Evolutionary conservation across 2,888 invertebrate species (phyloP), one percentile per base, ranked within the genome.

Genomic region (Lycia hirtaria): DNA sequence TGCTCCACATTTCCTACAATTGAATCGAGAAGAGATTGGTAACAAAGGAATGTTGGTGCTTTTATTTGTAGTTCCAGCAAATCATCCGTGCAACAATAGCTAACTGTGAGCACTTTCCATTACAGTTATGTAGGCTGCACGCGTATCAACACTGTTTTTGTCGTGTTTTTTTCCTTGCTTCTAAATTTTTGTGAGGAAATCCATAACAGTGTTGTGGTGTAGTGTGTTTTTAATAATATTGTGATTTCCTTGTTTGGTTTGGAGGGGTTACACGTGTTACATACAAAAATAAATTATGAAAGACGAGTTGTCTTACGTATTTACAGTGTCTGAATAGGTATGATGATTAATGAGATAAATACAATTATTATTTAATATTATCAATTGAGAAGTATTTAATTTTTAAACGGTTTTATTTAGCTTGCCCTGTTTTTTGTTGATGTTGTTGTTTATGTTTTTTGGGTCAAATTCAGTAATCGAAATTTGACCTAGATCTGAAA

Each of bases 41-140:
- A 38, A 38, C 38, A 38, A 38, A 38, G 20, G 14, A 38, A 12
- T 38, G 22, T 38, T 12, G 20, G 38, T 38, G 38, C 38, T 38
- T 38, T 22, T 38, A 38, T 24, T 45, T 45, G 15, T 22, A 47
- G 24, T 47, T 28, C n/a, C 33, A 45, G 22, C 45, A 47, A 47
- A 35, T 35, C 35, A 47, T 35, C 15, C 35, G 22, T 24, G 14
- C 24, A 35, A 35, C 35, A 35, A 47, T 35, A 47, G 24, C 24
- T n/a, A n/a, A n/a, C 19, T 35, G 24, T 35, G 47, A 35, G 20
- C 30, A 44, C 33, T 47, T 47, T 47, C 33, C 47, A 47, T 47
- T 47, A 47, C 47, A 47, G 47, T 17, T 35, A 33, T 15, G 28
- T 47, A 22, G 47, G 35, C 33, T 24, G 35, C 35, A 47, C 35